phyloP scores from a whole-genome alignment of 2,113 vertebrate species.

The Himantopus leucocephalus region DNA sequence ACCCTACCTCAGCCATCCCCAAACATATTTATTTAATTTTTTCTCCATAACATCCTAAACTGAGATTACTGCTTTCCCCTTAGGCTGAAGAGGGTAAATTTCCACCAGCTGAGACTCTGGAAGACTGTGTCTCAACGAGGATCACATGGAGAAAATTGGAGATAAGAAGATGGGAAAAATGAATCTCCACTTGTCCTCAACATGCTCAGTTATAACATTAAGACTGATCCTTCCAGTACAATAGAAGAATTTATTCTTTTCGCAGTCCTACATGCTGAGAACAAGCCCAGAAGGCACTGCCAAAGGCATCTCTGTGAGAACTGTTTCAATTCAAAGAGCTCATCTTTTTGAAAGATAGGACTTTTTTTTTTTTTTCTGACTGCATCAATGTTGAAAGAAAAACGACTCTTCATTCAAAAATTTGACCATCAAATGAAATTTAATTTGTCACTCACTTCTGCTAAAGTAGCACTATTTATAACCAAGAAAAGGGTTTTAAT shows the following conservation, averaged over 20 bases:
- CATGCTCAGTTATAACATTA: neutral
- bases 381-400: neutral
- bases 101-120: neutral
- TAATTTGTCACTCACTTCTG: neutral
- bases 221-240: too few relatives aligned
- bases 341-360: fast-evolving
- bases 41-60: too few relatives aligned
- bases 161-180: neutral
- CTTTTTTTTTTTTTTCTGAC: neutral
- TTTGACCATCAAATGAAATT: neutral
- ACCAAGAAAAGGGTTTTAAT: neutral
- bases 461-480: neutral
- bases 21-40: neutral
- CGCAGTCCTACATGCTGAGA: neutral
- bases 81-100: neutral
- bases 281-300: neutral
- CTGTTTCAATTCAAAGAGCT: neutral
- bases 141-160: neutral
- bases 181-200: neutral
- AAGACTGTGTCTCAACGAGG: neutral
- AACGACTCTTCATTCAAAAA: neutral
- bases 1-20: neutral
- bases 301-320: neutral
- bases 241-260: neutral
- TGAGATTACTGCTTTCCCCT: neutral